Evolutionary conservation across 2,888 invertebrate species (phyloP), one percentile per base, ranked within the genome.

Genomic region (Eilema griseolum): DNA sequence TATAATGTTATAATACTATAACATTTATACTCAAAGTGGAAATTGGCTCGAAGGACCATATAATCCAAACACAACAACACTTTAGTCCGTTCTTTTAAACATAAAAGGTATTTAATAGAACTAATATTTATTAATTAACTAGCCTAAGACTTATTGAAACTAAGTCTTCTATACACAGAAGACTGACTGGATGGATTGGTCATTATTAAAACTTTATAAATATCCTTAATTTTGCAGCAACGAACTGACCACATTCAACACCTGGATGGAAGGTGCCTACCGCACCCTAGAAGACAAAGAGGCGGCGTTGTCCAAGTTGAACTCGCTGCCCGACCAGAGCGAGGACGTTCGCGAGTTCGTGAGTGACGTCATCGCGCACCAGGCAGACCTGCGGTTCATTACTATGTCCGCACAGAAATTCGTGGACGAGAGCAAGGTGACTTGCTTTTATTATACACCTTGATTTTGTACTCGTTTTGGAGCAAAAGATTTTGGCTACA

Each of bases 321-420:
- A 97, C 81, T 96, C 97, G 69, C 89, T 98, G 28, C 96, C 96
- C 61, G 96, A 96, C 14, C 97, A 97, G 86, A 96, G 97, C 33
- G 98, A 98, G 79, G 96, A 97, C n/a, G 97, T 98, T 8, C 96
- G 98, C 52, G 98, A 98, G 85, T 98, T 99, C 90, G 98, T 98
- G 41, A 98, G 97, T 76, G 99, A 99, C 91, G 98, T 99, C 3
- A 98, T 99, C 86, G 98, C 98, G 0, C 99, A 99, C 88, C 99
- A 99, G 90, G 99, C 99, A 0, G 99, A 99, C 92, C 94, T 99
- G 41, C 96, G 99, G 71, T 99, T 99, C 92, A 98, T 99, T 81
- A 98, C 98, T 4, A 99, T 99, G 98, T 97, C 99, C 1, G 98
- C 98, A 1, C 99, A 99, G 94, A 99, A 99, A 92, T 99, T 99